A percentile compares a stretch with the other conserved stretches of the same genome.
phyloP scores from a whole-genome alignment of 2,113 vertebrate genomes.

The Anoplopoma fimbria region DNA sequence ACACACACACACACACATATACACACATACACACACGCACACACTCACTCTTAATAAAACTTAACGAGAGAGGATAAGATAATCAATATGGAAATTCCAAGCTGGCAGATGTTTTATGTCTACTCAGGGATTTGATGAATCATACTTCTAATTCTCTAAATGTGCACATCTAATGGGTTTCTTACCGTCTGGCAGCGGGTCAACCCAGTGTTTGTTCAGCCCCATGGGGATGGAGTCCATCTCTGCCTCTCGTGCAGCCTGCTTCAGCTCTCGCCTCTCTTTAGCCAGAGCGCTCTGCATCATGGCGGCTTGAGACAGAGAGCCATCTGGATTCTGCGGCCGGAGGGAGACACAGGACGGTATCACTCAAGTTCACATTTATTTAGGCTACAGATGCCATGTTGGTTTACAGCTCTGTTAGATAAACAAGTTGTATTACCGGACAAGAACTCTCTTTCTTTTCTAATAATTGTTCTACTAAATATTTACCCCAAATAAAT shows the following conservation, averaged over 20 bases:
- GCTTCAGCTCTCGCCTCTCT: conserved; percentile 95
- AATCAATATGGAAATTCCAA: conserved; percentile 18
- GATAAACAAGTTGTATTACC: neutral
- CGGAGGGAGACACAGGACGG: neutral
- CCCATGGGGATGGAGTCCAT: conserved; percentile 99
- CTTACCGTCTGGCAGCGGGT: conserved; percentile 96
- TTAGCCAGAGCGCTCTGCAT: conserved; percentile 99
- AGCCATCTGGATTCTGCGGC: conserved; percentile 95
- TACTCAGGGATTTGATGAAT: neutral
- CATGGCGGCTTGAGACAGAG: conserved; percentile 98
- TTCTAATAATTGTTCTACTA: neutral
- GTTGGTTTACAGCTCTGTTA: neutral
- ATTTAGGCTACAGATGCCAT: neutral
- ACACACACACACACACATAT: no score
- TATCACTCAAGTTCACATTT: neutral
- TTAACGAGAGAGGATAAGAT: neutral
- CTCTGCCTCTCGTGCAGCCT: conserved; percentile 96
- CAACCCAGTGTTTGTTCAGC: conserved; percentile 99
- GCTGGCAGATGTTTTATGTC: conserved; percentile 13
- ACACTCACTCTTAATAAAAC: no score
- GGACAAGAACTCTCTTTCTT: neutral
- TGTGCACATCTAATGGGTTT: neutral
- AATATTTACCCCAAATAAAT: neutral
- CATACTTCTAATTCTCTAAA: conserved; percentile 3
- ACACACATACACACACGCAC: no score